These are phyloP conservation scores for Sycophila sp. DNA, from an alignment of 1,140 invertebrate genomes.

Conservation along the genomic window DNA sequence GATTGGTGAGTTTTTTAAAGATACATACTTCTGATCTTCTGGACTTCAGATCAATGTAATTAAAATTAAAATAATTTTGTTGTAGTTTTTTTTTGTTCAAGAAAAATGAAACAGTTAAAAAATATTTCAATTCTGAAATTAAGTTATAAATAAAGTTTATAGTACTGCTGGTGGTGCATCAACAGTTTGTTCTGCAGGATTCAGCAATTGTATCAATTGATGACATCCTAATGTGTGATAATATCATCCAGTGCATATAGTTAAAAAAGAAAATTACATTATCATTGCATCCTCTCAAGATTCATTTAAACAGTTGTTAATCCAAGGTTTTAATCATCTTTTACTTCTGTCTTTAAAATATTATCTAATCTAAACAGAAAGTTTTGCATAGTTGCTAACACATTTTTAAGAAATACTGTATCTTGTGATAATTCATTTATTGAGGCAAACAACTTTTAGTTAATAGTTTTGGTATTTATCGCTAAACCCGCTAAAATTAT, in stretches of 20 bases:
- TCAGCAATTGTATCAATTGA: constrained; percentile 35
- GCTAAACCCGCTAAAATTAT: background rate
- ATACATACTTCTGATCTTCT: background rate
- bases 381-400: constrained; percentile 3
- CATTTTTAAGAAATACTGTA: background rate
- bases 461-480: constrained; percentile 4
- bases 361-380: too few relatives aligned
- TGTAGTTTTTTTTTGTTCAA: background rate
- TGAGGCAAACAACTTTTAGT: background rate
- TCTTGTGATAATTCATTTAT: constrained; percentile 1
- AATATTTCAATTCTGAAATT: constrained; percentile 29
- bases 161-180: constrained; percentile 10
- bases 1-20: background rate
- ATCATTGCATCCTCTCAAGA: constrained; percentile 3
- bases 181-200: constrained; percentile 17
- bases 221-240: constrained; percentile 23
- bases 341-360: too few relatives aligned
- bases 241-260: constrained; percentile 3
- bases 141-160: constrained; percentile 22
- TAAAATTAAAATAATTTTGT: background rate
- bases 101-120: constrained; percentile 1
- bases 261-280: background rate
- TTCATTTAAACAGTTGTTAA: constrained; percentile 8
- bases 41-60: constrained; percentile 1
- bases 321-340: too few relatives aligned